Conservation (phyloP, 2,888 invertebrate genomes). For the Ichneumon xanthorius region DNA sequence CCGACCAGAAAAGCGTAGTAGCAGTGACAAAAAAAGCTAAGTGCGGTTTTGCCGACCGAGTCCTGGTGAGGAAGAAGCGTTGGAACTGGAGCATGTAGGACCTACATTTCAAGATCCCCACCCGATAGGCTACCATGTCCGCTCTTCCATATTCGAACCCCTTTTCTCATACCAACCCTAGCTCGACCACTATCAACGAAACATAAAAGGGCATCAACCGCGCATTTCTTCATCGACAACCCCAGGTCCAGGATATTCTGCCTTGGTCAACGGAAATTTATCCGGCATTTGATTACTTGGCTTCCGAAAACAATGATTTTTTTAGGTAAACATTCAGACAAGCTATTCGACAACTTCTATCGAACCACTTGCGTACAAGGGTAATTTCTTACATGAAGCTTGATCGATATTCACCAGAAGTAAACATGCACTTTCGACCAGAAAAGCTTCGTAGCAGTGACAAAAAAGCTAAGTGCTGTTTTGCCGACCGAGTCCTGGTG, state of each 20-base stretch:
- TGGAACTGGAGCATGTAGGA: too few relatives aligned
- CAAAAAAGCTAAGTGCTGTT: neutral
- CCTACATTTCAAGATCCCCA: too few relatives aligned
- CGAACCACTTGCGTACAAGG: neutral
- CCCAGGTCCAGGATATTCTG: neutral
- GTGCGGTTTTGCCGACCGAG: too few relatives aligned
- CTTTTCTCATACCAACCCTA: neutral
- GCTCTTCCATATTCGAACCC: neutral
- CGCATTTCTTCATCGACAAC: neutral
- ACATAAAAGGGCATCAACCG: neutral
- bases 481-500: too few relatives aligned
- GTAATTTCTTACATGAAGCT: too few relatives aligned
- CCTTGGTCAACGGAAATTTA: neutral
- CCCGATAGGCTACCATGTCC: neutral
- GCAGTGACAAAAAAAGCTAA: neutral
- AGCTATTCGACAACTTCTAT: neutral
- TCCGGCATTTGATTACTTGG: neutral
- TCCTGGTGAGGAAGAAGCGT: too few relatives aligned
- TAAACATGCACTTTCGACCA: neutral
- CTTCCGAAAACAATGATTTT: neutral
- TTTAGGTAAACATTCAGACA: neutral
- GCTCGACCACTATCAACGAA: neutral
- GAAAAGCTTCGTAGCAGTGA: neutral
- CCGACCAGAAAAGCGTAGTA: neutral
- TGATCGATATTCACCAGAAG: too few relatives aligned